Evolutionary conservation across 2,797 vertebrate species (phyloP).

Genomic region (Ibycter americanus): DNA sequence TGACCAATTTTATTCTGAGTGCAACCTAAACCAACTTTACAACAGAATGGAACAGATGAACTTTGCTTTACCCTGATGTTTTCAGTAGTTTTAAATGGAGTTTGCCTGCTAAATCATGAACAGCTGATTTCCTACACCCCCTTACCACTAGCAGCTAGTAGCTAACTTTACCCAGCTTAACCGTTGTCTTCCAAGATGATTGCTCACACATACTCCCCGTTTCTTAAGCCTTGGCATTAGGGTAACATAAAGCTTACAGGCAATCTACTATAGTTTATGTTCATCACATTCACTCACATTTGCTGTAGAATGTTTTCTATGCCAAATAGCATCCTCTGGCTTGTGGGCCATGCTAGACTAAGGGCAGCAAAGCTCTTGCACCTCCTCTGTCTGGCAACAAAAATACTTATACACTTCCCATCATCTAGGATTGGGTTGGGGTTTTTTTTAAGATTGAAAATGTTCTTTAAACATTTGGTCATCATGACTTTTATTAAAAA

Average conservation of each 20-base stretch:
- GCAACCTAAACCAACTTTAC: background rate
- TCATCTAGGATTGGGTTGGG: background rate
- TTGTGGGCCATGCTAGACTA: background rate
- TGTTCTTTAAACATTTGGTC: background rate
- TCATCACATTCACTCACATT: accelerated
- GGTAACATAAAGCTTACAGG: background rate
- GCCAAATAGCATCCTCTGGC: background rate
- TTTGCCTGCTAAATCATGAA: background rate
- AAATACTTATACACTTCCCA: background rate
- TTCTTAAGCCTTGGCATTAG: background rate
- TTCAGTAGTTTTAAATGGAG: background rate
- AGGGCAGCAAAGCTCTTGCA: background rate
- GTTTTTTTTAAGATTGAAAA: background rate
- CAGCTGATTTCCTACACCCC: background rate
- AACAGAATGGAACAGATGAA: background rate
- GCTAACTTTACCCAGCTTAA: background rate
- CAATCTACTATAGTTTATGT: background rate
- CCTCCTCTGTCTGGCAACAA: background rate
- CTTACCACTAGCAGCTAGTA: background rate
- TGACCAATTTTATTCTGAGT: background rate
- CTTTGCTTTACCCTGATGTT: background rate
- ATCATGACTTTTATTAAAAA: background rate
- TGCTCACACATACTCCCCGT: background rate
- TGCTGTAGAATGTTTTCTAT: background rate
- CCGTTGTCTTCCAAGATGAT: background rate